Percentiles rank a stretch among this genome's conserved stretches.
Evolutionary conservation across 2,888 invertebrate genomes (phyloP).

Genomic region (Xestoiulus laeticollis): DNA sequence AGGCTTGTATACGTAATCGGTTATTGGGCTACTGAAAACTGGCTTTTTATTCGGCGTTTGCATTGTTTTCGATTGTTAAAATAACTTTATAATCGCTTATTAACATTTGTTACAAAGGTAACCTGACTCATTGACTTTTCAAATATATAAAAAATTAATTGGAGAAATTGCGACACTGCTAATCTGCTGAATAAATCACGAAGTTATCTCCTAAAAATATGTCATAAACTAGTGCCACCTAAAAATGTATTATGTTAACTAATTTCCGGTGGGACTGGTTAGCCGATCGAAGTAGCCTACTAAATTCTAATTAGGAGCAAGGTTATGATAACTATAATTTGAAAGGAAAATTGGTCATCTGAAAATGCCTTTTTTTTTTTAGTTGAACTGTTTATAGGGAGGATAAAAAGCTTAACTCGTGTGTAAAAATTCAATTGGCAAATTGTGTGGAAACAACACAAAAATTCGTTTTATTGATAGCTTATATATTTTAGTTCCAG

Average conservation of each 20-base stretch:
- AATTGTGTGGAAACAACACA: no score
- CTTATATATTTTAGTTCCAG: no score
- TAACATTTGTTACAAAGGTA: background rate
- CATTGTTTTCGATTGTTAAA: background rate
- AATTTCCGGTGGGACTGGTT: background rate
- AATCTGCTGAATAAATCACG: conserved; percentile 10
- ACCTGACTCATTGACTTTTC: background rate
- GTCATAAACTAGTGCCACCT: conserved; percentile 26
- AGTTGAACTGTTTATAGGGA: background rate
- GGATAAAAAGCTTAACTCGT: background rate
- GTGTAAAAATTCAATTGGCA: background rate
- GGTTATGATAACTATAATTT: background rate
- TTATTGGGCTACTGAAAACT: background rate
- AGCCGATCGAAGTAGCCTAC: background rate
- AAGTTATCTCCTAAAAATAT: conserved; percentile 17
- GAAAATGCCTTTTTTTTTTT: conserved; percentile 10
- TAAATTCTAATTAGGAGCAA: background rate
- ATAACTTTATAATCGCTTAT: background rate
- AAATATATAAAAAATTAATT: conserved; percentile 1
- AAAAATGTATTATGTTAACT: conserved; percentile 24
- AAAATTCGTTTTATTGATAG: no score
- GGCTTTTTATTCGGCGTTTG: background rate
- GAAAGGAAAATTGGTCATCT: background rate
- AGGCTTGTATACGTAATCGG: background rate
- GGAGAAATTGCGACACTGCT: background rate